A percentile compares a stretch with the other conserved stretches of the same genome.
Evolutionary conservation across 2,888 invertebrate genomes (phyloP).

Genomic region (Lasioglossum vierecki): DNA sequence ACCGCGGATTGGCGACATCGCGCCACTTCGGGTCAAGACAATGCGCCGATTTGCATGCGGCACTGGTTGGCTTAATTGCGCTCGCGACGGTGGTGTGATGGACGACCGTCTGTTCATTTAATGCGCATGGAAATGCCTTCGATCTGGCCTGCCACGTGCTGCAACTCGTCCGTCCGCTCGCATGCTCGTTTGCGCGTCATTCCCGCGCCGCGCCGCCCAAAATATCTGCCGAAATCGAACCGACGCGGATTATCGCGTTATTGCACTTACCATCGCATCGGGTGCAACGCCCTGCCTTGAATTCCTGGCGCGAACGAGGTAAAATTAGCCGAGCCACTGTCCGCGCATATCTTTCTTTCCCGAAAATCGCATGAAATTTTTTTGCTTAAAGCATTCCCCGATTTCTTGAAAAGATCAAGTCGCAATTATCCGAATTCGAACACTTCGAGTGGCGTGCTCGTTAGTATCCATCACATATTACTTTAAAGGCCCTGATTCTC

Average conservation of each 20-base stretch:
- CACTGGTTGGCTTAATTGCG: slow-evolving; percentile 69
- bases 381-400: neutral
- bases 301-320: slow-evolving; percentile 52
- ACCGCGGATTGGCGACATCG: slow-evolving; percentile 46
- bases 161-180: neutral
- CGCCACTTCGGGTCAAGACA: slow-evolving; percentile 69
- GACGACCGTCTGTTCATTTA: slow-evolving; percentile 56
- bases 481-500: too few species aligned
- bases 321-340: slow-evolving; percentile 56
- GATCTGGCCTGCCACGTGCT: slow-evolving; percentile 51
- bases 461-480: too few species aligned
- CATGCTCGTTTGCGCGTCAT: slow-evolving; percentile 21
- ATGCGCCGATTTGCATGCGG: slow-evolving; percentile 70
- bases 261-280: slow-evolving; percentile 57
- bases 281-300: slow-evolving; percentile 62
- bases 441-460: too few species aligned
- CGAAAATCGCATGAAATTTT: neutral
- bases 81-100: slow-evolving; percentile 54
- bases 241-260: slow-evolving; percentile 64
- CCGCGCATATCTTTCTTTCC: slow-evolving; percentile 12
- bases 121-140: slow-evolving; percentile 48
- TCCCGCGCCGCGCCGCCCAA: slow-evolving; percentile 42
- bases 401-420: too few species aligned
- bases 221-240: slow-evolving; percentile 67
- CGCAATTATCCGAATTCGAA: too few species aligned